These are phyloP conservation scores for Andricus quercusramuli DNA, from an alignment of 2,888 invertebrate genomes.

Conservation along the genomic window DNA sequence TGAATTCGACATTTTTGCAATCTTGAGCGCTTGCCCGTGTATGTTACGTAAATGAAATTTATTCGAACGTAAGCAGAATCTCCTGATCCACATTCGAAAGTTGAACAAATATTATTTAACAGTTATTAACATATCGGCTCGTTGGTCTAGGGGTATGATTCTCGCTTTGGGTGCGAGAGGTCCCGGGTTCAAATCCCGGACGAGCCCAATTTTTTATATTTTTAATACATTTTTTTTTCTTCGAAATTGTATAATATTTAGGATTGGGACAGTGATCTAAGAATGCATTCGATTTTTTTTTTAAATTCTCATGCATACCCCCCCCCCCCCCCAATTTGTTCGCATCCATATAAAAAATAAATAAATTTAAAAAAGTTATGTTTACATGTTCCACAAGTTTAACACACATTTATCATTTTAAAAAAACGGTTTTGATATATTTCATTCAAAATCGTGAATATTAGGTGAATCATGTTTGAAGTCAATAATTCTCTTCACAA, in stretches of 20 bases:
- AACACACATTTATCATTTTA: no score
- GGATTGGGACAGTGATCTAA: no score
- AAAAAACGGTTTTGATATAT: no score
- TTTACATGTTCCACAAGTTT: no score
- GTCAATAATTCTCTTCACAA: no score
- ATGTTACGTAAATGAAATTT: neutral
- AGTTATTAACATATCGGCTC: constrained; percentile 14
- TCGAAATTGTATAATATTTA: neutral
- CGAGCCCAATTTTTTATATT: constrained; percentile 69
- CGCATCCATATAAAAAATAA: no score
- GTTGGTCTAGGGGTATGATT: constrained; percentile 86
- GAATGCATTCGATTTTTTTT: no score
- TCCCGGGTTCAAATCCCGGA: constrained; percentile 80
- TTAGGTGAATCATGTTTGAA: no score
- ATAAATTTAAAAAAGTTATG: no score
- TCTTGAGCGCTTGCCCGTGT: neutral
- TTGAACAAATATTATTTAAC: neutral
- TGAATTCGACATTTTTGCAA: neutral
- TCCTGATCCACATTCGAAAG: neutral
- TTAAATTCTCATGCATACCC: no score
- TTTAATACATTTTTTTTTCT: neutral
- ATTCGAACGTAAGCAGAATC: neutral
- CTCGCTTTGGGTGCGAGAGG: constrained; percentile 87
- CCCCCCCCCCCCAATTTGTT: no score
- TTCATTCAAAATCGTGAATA: no score